Base-by-base conservation (phyloP, 2,113 vertebrate genomes). In the Caretta caretta region DNA sequence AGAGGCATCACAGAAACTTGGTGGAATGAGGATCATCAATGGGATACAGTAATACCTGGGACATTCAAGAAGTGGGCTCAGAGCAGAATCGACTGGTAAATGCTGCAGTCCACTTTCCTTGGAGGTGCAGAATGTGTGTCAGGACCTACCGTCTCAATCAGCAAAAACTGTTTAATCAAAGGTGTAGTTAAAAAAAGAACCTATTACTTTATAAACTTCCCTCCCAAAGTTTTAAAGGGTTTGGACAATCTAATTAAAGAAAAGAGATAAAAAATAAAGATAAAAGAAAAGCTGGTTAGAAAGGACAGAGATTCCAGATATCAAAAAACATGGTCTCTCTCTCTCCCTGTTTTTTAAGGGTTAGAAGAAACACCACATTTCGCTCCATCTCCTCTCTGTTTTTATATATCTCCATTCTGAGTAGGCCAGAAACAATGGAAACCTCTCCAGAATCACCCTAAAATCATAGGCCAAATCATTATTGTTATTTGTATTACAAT, bases 191-290 rank as follows among this genome's bases (percentile, higher is more conserved):
- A 62, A 69, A 69, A 69, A 69, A 20, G 35, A 93, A 48, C 38
- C 53, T 65, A 48, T n/a, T 93, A 31, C 75, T 76, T 84, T 76
- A 49, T 56, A 51, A 86, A 83, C 38, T 49, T 51, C 54, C 54
- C n/a, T 29, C 31, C 75, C 42, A 38, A 31, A 38, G 5, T 83
- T 86, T 83, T 90, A 51, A 86, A 72, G 22, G 76, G 65, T 86
- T 82, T 82, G 83, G 78, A 75, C 87, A 82, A 86, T 76, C 85
- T 93, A 86, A 93, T 93, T 86, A 93, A 86, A 90, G 51, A 69
- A 90, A 31, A 79, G 62, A 49, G 50, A 75, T 27, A 82, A 84
- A 86, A 57, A 75, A 27, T 25, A 57, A 54, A 76, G 69, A 62
- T 83, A 51, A 87, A 87, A 92, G 65, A 24, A 56, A 81, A 56